phyloP scores from a whole-genome alignment of 2,888 invertebrate species.

The Synergus umbraculus region DNA sequence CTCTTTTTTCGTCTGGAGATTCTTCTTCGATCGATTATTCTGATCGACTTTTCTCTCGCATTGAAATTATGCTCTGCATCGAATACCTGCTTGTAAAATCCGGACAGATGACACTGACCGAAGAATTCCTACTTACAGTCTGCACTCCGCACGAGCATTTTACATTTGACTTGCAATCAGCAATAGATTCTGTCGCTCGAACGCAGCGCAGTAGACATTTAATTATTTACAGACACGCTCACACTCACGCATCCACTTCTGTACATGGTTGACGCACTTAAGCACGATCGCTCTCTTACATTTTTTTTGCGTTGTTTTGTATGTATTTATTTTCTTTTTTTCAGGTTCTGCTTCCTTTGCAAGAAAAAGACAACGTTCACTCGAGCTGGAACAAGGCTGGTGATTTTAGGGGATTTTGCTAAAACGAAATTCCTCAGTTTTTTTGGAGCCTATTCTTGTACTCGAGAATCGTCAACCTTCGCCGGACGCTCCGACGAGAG shows the following conservation, averaged over 20 bases:
- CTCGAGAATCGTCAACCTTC: constrained; percentile 43
- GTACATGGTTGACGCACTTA: constrained; percentile 35
- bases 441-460: constrained; percentile 8
- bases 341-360: not conserved
- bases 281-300: not conserved
- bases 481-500: constrained; percentile 54
- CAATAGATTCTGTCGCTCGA: constrained; percentile 11
- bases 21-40: constrained; percentile 38
- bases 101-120: constrained; percentile 44
- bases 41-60: constrained; percentile 43
- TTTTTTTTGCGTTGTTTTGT: not conserved
- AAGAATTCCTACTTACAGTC: constrained; percentile 40
- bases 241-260: constrained; percentile 49
- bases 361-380: constrained; percentile 8
- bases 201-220: constrained; percentile 39
- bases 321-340: constrained; percentile 26
- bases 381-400: constrained; percentile 11
- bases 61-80: constrained; percentile 45
- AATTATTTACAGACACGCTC: constrained; percentile 53
- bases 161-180: not conserved
- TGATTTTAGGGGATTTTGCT: constrained; percentile 12
- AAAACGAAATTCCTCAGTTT: constrained; percentile 23
- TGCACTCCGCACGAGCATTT: constrained; percentile 26
- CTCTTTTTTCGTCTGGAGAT: constrained; percentile 43
- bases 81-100: constrained; percentile 38